Evolutionary conservation across 2,113 vertebrate species (phyloP).

Genomic region (Saguinus midas): DNA sequence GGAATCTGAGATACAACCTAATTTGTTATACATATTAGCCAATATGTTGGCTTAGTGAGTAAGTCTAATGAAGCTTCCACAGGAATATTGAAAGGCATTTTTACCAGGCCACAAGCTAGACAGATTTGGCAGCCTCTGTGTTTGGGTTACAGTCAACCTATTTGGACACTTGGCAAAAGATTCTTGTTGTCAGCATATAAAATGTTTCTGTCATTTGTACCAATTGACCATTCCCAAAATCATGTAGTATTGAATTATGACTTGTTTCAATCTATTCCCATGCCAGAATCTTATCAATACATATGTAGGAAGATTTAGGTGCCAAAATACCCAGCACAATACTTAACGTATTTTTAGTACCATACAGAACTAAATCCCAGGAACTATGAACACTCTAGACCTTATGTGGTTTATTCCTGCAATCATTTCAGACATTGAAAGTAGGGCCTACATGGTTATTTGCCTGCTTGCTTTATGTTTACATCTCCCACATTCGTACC

Average conservation of each 20-base stretch:
- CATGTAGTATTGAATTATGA: slow-evolving; percentile 78
- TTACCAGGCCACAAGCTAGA: slow-evolving; percentile 79
- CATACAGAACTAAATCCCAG: slow-evolving; percentile 69
- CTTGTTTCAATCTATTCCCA: slow-evolving; percentile 74
- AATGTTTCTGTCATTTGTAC: slow-evolving; percentile 76
- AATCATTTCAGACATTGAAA: slow-evolving; percentile 79
- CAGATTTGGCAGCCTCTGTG: slow-evolving; percentile 77
- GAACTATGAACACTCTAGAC: slow-evolving; percentile 80
- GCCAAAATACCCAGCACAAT: slow-evolving; percentile 85
- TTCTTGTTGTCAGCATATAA: slow-evolving; percentile 80
- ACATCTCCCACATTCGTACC: slow-evolving; percentile 83
- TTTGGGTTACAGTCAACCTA: slow-evolving; percentile 76
- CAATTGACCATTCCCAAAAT: slow-evolving; percentile 79
- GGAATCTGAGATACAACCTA: slow-evolving; percentile 78
- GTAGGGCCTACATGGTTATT: slow-evolving; percentile 74
- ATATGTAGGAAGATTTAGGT: slow-evolving; percentile 83
- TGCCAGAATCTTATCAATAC: slow-evolving; percentile 75
- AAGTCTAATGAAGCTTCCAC: slow-evolving; percentile 83
- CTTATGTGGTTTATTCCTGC: slow-evolving; percentile 73
- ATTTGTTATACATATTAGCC: slow-evolving; percentile 70
- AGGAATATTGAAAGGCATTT: slow-evolving; percentile 69
- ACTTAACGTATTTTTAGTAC: slow-evolving; percentile 71
- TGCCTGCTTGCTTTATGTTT: slow-evolving; percentile 84
- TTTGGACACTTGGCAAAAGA: slow-evolving; percentile 81
- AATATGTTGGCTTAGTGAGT: slow-evolving; percentile 80